These are phyloP conservation scores for Troilus luridus DNA, from an alignment of 2,888 invertebrate genomes.

Conservation along the genomic window DNA sequence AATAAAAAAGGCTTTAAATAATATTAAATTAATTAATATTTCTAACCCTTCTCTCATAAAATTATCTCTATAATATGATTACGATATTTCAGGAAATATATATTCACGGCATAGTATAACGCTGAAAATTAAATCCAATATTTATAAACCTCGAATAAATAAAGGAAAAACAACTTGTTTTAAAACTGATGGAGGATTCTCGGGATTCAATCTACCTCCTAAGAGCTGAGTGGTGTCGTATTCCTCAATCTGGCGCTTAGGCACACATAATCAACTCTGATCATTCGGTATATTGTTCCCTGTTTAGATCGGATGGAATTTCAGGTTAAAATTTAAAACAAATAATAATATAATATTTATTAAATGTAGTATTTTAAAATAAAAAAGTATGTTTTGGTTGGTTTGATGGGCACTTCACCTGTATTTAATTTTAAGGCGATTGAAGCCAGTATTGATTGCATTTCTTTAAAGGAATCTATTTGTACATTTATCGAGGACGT, in stretches of 20 bases:
- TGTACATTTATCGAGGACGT: not conserved
- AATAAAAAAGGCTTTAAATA: no score
- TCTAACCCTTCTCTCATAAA: no score
- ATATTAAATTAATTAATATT: no score
- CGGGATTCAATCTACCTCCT: not conserved
- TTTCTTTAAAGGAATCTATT: not conserved
- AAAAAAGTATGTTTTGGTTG: no score
- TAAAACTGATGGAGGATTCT: not conserved
- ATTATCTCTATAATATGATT: no score
- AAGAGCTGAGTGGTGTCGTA: not conserved
- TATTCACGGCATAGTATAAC: not conserved
- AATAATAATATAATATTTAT: no score
- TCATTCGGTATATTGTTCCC: not conserved
- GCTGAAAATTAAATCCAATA: not conserved
- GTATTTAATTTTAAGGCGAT: no score
- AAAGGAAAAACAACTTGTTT: not conserved
- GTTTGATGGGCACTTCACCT: no score
- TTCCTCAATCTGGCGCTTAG: not conserved
- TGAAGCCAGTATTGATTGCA: no score
- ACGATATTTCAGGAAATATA: not conserved
- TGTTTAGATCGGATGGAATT: not conserved
- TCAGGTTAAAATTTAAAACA: not conserved
- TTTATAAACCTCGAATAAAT: not conserved
- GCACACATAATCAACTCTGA: slow-evolving; percentile 8
- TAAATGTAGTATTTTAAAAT: no score